A percentile compares a stretch with the other conserved stretches of the same genome.
Evolutionary conservation across 2,113 vertebrate species (phyloP).

Genomic region (Callithrix jacchus): DNA sequence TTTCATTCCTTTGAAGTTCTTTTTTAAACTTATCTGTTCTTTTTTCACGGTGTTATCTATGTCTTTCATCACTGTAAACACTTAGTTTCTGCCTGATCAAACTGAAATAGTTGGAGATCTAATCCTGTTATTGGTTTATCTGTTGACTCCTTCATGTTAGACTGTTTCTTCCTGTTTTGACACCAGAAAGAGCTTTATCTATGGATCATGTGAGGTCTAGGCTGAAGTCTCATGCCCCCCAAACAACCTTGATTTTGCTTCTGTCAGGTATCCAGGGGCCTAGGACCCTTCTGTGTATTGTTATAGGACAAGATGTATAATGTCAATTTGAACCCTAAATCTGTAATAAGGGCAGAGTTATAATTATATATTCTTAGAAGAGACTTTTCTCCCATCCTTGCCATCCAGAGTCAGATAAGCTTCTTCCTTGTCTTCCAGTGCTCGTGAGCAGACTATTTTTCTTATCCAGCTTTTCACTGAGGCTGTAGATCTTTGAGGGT

Average conservation of each 20-base stretch:
- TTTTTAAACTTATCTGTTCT: slow-evolving; percentile 12
- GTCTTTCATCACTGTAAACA: not conserved
- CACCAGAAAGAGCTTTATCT: not conserved
- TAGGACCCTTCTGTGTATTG: not conserved
- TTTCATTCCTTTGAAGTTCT: slow-evolving; percentile 29
- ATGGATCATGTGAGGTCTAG: not conserved
- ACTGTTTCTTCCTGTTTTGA: not conserved
- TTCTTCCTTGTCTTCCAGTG: not conserved
- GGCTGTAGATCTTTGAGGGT: not conserved
- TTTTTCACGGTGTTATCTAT: not conserved
- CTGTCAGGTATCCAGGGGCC: not conserved
- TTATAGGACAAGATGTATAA: not conserved
- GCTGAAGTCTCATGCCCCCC: not conserved
- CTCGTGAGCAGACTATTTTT: not conserved
- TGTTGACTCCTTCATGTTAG: not conserved
- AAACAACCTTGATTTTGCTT: not conserved
- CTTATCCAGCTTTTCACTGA: not conserved
- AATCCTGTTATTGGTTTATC: not conserved
- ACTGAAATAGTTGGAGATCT: not conserved
- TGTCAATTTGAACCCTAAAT: not conserved
- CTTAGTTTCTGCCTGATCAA: not conserved
- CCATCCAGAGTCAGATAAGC: not conserved
- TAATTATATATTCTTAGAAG: not conserved
- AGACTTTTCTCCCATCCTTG: not conserved
- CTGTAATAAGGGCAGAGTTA: not conserved